phyloP scores from a whole-genome alignment of 1,140 invertebrate species.

The Cherax quadricarinatus region DNA sequence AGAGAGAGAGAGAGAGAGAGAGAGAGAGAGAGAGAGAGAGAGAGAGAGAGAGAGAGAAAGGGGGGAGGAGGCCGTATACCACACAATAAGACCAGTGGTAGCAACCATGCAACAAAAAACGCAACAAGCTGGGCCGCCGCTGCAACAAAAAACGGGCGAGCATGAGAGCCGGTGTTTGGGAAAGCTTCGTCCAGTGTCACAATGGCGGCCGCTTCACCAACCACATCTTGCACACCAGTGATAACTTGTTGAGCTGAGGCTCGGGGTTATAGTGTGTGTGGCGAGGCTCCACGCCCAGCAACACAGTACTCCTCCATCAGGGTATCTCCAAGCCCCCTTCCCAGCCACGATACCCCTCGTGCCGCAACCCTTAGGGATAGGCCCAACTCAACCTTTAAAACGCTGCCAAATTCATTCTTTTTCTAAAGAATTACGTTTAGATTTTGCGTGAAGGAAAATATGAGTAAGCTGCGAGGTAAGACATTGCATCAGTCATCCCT shows the following conservation, averaged over 20 bases:
- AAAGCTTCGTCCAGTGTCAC: neutral
- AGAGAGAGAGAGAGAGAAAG: neutral
- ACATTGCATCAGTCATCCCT: neutral
- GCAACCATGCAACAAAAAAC: constrained; percentile 3
- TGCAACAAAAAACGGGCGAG: constrained; percentile 14
- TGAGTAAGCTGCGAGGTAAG: neutral
- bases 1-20: neutral
- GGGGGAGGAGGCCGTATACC: neutral
- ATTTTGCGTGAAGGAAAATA: neutral
- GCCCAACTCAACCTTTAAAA: neutral
- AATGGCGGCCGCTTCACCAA: neutral
- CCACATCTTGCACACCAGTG: neutral
- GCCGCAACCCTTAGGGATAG: neutral
- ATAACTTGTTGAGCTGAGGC: neutral
- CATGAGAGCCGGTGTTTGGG: neutral
- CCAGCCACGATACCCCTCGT: neutral
- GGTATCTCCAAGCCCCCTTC: neutral
- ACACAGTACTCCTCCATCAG: neutral
- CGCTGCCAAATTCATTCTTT: neutral
- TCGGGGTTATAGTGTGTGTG: too few relatives aligned
- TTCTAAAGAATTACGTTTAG: neutral
- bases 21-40: neutral
- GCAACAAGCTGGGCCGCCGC: constrained; percentile 15
- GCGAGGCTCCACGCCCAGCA: too few relatives aligned
- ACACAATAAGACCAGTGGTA: constrained; percentile 6